A percentile compares a stretch with the other conserved stretches of the same genome.
Evolutionary conservation across 2,888 invertebrate species (phyloP).

Genomic region (Cecidostiba fungosa): DNA sequence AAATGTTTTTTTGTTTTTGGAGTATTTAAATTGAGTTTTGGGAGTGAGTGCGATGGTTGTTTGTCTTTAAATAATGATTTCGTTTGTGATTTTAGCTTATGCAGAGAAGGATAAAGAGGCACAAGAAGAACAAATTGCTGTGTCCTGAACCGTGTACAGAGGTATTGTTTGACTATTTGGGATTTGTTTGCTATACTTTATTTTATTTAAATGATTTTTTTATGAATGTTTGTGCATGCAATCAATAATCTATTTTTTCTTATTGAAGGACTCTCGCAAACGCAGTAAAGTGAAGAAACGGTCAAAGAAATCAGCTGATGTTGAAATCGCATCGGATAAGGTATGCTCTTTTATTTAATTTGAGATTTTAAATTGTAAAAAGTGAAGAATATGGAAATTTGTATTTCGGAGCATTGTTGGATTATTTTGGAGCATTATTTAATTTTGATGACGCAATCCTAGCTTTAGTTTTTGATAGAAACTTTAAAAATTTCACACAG

Average conservation of each 20-base stretch:
- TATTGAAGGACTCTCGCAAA: slow-evolving; percentile 23
- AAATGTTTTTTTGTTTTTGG: not conserved
- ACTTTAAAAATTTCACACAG: not conserved
- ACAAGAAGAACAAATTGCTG: slow-evolving; percentile 25
- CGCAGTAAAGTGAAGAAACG: slow-evolving; percentile 3
- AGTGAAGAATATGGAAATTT: not conserved
- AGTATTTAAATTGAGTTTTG: not conserved
- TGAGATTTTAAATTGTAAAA: not conserved
- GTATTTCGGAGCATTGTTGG: not conserved
- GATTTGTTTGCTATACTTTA: not conserved
- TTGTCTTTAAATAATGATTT: not conserved
- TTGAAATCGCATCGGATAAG: slow-evolving; percentile 56
- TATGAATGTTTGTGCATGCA: not conserved
- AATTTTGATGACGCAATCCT: too few relatives aligned
- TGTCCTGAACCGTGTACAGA: slow-evolving; percentile 8
- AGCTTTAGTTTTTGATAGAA: not conserved
- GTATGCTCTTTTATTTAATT: not conserved
- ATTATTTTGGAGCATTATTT: too few relatives aligned
- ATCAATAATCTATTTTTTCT: not conserved
- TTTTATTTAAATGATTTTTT: not conserved
- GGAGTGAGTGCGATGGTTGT: not conserved
- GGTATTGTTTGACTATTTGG: slow-evolving; percentile 24
- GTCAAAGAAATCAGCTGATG: slow-evolving; percentile 20
- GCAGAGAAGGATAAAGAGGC: slow-evolving; percentile 33
- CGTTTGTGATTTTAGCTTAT: slow-evolving; percentile 28